phyloP scores from a whole-genome alignment of 2,797 vertebrate genomes.

The Enteromius unitaeniatus region DNA sequence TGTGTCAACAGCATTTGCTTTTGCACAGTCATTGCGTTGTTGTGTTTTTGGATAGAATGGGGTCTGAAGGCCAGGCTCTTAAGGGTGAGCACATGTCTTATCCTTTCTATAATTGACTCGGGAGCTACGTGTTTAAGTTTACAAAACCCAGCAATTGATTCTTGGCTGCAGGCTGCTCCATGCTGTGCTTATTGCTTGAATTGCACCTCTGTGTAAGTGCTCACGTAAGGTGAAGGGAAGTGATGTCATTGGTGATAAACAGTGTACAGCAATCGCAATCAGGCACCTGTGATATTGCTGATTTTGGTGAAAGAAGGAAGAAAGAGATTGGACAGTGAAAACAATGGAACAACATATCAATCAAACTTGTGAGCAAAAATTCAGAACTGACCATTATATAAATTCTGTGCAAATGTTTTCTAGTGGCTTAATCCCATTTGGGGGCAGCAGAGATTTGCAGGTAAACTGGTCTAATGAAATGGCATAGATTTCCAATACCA shows the following conservation, averaged over 20 bases:
- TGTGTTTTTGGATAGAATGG: conserved; percentile 56
- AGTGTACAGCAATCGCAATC: background rate
- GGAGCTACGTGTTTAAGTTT: conserved; percentile 72
- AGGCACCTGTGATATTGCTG: conserved; percentile 23
- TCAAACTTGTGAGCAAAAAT: background rate
- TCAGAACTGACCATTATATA: background rate
- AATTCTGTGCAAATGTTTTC: background rate
- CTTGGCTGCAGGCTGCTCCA: conserved; percentile 61
- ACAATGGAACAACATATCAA: background rate
- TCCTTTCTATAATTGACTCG: conserved; percentile 78
- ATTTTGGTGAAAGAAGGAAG: background rate
- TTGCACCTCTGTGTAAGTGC: conserved; percentile 63
- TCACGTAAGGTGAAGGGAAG: conserved; percentile 35
- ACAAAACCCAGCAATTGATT: conserved; percentile 73
- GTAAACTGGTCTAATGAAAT: conserved; percentile 52
- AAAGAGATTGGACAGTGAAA: background rate
- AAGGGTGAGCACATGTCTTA: conserved; percentile 57
- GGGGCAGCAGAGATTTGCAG: conserved; percentile 50
- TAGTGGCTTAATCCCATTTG: background rate
- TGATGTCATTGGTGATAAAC: conserved; percentile 43
- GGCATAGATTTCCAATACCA: conserved; percentile 14
- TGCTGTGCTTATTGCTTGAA: conserved; percentile 69
- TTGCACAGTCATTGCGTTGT: conserved; percentile 20
- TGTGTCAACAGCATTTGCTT: conserved; percentile 15
- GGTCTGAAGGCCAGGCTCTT: conserved; percentile 70